Conservation (phyloP, 2,113 vertebrate species). For the Aythya baeri region DNA sequence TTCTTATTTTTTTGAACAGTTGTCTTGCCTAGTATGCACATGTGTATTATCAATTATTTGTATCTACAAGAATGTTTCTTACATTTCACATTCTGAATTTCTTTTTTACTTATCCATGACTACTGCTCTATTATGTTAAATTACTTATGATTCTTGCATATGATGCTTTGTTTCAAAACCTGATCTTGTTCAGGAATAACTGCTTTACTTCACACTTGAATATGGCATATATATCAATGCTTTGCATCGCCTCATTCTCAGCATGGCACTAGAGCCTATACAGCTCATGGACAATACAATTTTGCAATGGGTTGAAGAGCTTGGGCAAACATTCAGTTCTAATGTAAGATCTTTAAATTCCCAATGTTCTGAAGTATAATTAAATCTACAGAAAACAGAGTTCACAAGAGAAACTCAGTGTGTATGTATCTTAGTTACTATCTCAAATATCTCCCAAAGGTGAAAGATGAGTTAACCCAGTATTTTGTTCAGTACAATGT, state of each 20-base stretch:
- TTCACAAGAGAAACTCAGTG: not conserved
- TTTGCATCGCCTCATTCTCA: not conserved
- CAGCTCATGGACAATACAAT: not conserved
- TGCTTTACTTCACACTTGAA: not conserved
- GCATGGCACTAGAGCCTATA: not conserved
- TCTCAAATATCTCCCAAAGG: not conserved
- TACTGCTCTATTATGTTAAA: not conserved
- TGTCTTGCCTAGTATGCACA: accelerated
- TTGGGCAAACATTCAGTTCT: not conserved
- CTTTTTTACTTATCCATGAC: not conserved
- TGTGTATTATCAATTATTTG: accelerated
- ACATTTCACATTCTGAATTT: not conserved
- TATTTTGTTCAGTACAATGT: not conserved
- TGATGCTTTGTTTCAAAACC: not conserved
- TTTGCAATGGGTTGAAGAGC: not conserved
- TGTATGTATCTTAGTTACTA: not conserved
- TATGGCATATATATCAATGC: not conserved
- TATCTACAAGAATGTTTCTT: not conserved
- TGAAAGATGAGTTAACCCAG: not conserved
- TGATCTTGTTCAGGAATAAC: not conserved
- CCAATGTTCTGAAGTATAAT: accelerated
- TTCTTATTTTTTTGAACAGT: not conserved
- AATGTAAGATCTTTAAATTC: not conserved
- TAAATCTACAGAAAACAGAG: not conserved
- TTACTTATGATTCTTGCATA: not conserved